Evolutionary conservation across 2,797 vertebrate genomes (phyloP), one percentile per base, ranked within the genome.

Genomic region (Dromococcyx pavoninus): DNA sequence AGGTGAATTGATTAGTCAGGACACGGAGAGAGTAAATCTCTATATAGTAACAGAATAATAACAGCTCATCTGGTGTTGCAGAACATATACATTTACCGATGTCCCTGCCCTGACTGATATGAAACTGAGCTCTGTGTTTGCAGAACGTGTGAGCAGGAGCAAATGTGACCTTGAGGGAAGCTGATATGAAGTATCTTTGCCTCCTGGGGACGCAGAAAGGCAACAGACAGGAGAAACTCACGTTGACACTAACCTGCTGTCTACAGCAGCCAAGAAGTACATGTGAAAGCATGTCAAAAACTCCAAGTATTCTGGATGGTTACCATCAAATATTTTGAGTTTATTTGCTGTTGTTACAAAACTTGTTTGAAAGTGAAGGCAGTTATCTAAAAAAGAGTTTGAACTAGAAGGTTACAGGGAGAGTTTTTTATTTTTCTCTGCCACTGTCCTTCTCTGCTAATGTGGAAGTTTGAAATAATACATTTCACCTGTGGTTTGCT

Each of bases 241-340:
- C 0, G 0, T 62, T 88, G 83, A 93, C 61, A 56, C 35, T 82
- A 94, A 91, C 83, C 80, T 93, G 62, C 54, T 84, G 33, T 73
- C 94, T 58, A 32, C 8, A 84, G 51, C 60, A 88, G 71, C 88
- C 88, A 86, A 81, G 56, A 94, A 91, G 62, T 62, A 76, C 91
- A 62, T 79, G 95, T 93, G 76, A 94, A 93, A 95, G 94, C 94
- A 92, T 74, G 91, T 92, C 33, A 95, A 90, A 95, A 96, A 94
- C 92, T 93, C 76, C 60, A 94, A 93, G 74, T 37, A 95, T 94
- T 88, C 95, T 91, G 70, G 86, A 94, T 61, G 33, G 70, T 92
- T 95, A 76, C 64, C 70, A 90, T 88, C 28, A 88, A 66, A 24
- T 84, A 83, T 88, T 93, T 91, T 72, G 17, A 70, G 62, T 76